Evolutionary conservation across 2,797 vertebrate species (phyloP), one percentile per base, ranked within the genome.

Genomic region (Sebastiscus tertius): DNA sequence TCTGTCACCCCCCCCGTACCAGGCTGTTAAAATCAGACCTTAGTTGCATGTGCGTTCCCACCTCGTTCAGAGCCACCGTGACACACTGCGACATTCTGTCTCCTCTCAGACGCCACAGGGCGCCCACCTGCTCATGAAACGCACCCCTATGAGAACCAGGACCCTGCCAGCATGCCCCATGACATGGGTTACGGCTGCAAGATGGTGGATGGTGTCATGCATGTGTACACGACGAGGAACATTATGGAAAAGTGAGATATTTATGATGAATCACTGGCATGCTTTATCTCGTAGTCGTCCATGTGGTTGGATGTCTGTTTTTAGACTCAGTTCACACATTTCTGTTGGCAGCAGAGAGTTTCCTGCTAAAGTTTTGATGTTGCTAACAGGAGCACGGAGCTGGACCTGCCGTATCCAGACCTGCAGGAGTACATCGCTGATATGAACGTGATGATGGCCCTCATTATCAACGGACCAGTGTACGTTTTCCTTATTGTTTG

Each of bases 401-500:
- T 99, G 94, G 97, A 99, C 77, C 96, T 99, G 82, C 97, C 96
- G 0, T 99, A 98, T 84, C 97, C 97, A 0, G 95, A 99, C 92
- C 95, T 99, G 87, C 96, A 97, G 92, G 98, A 99, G 69, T 99
- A 98, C 84, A 97, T 99, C 3, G 97, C 96, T 0, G 97, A 99
- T 9, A 98, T 99, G 97, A 99, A 99, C 58, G 96, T 99, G 89
- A 97, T 99, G 88, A 99, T 99, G 98, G 97, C 98, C n/a, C 94
- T 99, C 80, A 99, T 99, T 71, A 99, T 99, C 93, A 99, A 99
- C 0, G 98, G 98, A 73, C 98, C 98, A 69, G 98, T 99, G 98
- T 99, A 91, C 95, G 97, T 93, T 52, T 58, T 54, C 6, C 7
- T 46, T 18, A 59, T 60, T 34, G 10, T 67, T 49, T 1, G 63